Evolutionary conservation across 1,140 invertebrate genomes (phyloP).

Genomic region (Cyrtorhinus lividipennis): DNA sequence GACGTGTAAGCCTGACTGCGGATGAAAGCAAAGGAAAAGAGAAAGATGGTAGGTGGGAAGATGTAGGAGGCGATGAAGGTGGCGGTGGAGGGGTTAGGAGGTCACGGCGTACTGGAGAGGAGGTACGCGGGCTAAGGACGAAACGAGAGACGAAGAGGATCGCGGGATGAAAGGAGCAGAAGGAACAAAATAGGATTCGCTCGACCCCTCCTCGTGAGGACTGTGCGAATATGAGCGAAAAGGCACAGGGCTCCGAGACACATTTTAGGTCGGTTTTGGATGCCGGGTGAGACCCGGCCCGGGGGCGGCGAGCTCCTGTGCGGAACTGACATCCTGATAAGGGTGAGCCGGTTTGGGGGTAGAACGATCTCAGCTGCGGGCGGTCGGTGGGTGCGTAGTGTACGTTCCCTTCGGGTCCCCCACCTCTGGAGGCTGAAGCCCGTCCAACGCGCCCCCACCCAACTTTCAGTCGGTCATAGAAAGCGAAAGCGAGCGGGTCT

Average conservation of each 20-base stretch:
- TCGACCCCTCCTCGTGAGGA: too few species aligned
- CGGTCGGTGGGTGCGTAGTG: neutral
- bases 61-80: too few species aligned
- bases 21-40: neutral
- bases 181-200: too few species aligned
- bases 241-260: neutral
- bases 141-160: too few species aligned
- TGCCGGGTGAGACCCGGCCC: neutral
- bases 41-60: too few species aligned
- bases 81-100: too few species aligned
- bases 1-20: neutral
- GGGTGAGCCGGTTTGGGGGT: neutral
- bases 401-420: neutral
- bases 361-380: neutral
- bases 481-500: slow-evolving; percentile 18
- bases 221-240: too few species aligned
- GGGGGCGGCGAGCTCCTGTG: neutral
- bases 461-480: slow-evolving; percentile 18
- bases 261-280: too few species aligned
- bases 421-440: neutral
- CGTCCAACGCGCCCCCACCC: neutral
- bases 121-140: too few species aligned
- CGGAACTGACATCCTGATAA: neutral
- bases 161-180: too few species aligned
- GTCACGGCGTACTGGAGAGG: too few species aligned